phyloP scores from a whole-genome alignment of 2,888 invertebrate species.

The Scaptomyza flava region DNA sequence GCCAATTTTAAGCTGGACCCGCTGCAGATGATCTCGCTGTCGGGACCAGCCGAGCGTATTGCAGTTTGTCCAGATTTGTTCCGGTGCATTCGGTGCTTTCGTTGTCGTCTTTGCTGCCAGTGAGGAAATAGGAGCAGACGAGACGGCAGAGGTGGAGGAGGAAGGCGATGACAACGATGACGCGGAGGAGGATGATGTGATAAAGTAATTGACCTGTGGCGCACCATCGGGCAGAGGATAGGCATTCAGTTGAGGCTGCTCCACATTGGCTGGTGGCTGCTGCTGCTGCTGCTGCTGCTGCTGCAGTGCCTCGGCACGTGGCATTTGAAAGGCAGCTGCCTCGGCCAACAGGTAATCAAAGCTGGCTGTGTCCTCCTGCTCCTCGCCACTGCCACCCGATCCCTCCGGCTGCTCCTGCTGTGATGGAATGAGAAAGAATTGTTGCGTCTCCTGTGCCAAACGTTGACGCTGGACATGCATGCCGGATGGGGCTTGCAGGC shows the following conservation, averaged over 20 bases:
- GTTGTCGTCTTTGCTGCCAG: constrained; percentile 28
- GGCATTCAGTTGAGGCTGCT: constrained; percentile 44
- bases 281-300: constrained; percentile 70
- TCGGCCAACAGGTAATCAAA: constrained; percentile 65
- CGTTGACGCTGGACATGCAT: constrained; percentile 48
- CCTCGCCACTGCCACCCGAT: constrained; percentile 29
- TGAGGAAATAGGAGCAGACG: not conserved
- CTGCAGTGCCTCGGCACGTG: constrained; percentile 80
- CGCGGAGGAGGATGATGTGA: constrained; percentile 16
- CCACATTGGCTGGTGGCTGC: constrained; percentile 28
- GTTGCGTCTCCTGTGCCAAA: constrained; percentile 81
- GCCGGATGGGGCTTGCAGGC: constrained; percentile 66
- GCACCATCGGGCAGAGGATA: constrained; percentile 83
- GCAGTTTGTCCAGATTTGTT: constrained; percentile 86
- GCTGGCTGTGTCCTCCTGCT: constrained; percentile 27
- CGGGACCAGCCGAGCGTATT: constrained; percentile 94
- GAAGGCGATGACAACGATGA: constrained; percentile 10
- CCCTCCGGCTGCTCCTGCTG: constrained; percentile 47
- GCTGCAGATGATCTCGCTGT: constrained; percentile 92
- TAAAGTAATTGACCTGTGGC: constrained; percentile 82
- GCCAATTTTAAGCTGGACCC: constrained; percentile 90
- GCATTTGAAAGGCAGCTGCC: constrained; percentile 77
- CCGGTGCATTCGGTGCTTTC: constrained; percentile 43
- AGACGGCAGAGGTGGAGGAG: not conserved
- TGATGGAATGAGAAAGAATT: constrained; percentile 82